Conservation (phyloP, 2,797 vertebrate species). For the Nyctalus aviator region DNA sequence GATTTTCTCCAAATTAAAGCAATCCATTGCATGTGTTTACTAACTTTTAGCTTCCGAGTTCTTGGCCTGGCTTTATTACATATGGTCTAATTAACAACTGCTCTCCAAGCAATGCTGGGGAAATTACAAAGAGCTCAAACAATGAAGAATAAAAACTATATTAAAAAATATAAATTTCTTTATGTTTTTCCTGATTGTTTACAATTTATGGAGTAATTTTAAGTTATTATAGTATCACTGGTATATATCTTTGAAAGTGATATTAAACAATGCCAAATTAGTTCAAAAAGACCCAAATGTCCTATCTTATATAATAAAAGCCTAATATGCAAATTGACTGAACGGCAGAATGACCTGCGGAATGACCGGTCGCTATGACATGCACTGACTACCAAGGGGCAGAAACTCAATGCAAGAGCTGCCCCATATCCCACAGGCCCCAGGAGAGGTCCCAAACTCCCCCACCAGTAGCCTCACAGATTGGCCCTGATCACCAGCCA, state of each 20-base stretch:
- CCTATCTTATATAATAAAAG: background rate
- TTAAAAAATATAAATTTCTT: constrained; percentile 34
- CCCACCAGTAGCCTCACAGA: too few species aligned
- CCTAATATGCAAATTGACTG: too few species aligned
- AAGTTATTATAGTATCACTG: constrained; percentile 2
- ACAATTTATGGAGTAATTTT: constrained; percentile 6
- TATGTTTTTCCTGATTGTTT: background rate
- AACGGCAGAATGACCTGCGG: too few species aligned
- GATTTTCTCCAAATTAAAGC: background rate
- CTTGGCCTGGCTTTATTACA: background rate
- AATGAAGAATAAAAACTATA: background rate
- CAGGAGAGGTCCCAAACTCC: too few species aligned
- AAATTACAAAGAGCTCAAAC: background rate
- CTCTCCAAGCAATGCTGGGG: background rate
- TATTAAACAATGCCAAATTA: constrained; percentile 35
- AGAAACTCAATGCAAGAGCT: too few species aligned
- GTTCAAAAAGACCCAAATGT: background rate
- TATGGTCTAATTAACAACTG: background rate
- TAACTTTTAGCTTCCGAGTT: background rate
- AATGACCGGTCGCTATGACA: too few species aligned
- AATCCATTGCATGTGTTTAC: background rate
- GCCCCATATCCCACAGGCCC: too few species aligned
- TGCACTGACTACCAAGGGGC: too few species aligned
- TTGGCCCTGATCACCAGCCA: too few species aligned
- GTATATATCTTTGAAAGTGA: background rate